A percentile compares a stretch with the other conserved stretches of the same genome.
Evolutionary conservation across 2,797 vertebrate species (phyloP).

Genomic region (Mormyrus hasselquistii): DNA sequence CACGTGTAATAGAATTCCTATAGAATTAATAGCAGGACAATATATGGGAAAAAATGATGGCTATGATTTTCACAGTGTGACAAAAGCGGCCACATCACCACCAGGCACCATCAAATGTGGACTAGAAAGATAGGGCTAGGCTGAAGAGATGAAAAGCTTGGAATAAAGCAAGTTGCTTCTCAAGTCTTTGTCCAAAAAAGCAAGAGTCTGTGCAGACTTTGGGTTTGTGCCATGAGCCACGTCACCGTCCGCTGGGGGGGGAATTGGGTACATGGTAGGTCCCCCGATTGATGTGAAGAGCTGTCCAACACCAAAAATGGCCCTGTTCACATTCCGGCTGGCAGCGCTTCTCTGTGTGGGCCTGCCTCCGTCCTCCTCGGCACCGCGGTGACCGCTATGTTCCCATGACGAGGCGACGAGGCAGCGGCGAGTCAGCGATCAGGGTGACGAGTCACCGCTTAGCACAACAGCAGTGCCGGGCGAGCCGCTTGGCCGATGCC

Average conservation of each 20-base stretch:
- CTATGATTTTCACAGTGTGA: slow-evolving; percentile 17
- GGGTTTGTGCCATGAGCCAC: slow-evolving; percentile 25
- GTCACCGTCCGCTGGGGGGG: background rate
- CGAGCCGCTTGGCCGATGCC: background rate
- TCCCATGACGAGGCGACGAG: background rate
- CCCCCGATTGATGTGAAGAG: background rate
- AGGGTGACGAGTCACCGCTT: background rate
- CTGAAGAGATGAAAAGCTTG: slow-evolving; percentile 29
- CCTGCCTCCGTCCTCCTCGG: background rate
- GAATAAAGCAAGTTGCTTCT: slow-evolving; percentile 22
- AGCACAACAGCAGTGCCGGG: background rate
- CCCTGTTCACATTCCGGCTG: background rate
- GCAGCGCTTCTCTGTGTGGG: background rate
- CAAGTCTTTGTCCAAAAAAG: slow-evolving; percentile 11
- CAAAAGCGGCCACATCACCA: slow-evolving; percentile 13
- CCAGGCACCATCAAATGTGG: slow-evolving; percentile 18
- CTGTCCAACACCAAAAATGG: background rate
- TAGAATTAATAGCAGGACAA: background rate
- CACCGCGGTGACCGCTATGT: background rate
- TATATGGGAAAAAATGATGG: background rate
- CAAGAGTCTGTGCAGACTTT: slow-evolving; percentile 19
- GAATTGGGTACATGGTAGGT: background rate
- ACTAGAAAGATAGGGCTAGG: slow-evolving; percentile 25
- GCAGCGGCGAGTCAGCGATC: background rate
- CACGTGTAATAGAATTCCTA: background rate